phyloP scores from a whole-genome alignment of 2,797 vertebrate species.

The Anabacerthia variegaticeps region DNA sequence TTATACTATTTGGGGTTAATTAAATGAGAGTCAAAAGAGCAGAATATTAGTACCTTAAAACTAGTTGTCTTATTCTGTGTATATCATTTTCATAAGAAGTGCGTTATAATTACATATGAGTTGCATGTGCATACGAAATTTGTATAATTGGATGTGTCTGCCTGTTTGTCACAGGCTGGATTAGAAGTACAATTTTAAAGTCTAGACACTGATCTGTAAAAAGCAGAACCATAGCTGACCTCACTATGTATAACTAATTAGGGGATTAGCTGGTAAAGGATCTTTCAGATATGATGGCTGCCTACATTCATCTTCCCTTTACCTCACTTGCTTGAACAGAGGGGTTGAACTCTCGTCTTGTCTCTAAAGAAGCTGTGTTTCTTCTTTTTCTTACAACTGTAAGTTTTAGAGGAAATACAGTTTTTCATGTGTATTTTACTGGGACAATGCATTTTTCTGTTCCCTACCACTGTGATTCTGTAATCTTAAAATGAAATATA shows the following conservation, averaged over 20 bases:
- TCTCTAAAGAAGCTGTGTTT: not conserved
- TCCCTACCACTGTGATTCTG: not conserved
- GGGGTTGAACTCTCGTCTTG: not conserved
- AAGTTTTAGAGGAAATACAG: not conserved
- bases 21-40: not conserved
- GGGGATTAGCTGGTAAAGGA: not conserved
- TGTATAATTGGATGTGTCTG: not conserved
- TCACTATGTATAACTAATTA: not conserved
- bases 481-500: not conserved
- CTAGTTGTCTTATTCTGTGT: not conserved
- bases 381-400: not conserved
- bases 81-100: not conserved
- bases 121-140: not conserved
- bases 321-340: not conserved
- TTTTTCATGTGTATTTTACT: not conserved
- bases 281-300: not conserved
- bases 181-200: not conserved
- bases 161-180: not conserved
- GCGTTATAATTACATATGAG: not conserved
- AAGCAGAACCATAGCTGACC: not conserved
- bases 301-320: not conserved
- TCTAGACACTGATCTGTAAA: not conserved
- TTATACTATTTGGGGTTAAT: not conserved
- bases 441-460: not conserved
- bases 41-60: not conserved